A percentile compares a stretch with the other conserved stretches of the same genome.
These are phyloP conservation scores for Arizona elegans DNA, from an alignment of 2,113 vertebrate genomes.

Conservation along the genomic window DNA sequence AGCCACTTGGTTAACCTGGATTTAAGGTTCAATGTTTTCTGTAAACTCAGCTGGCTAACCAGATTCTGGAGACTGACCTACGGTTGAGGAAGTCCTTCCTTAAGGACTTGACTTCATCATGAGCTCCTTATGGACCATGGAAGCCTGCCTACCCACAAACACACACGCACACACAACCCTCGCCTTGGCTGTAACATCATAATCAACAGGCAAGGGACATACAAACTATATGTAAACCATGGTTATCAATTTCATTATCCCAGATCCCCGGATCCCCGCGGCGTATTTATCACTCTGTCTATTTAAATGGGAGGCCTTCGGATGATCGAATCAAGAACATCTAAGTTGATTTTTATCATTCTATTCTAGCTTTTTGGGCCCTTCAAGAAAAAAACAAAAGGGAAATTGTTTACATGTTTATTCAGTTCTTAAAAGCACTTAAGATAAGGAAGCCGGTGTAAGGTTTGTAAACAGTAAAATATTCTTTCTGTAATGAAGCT, in stretches of 20 bases:
- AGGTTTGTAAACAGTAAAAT: neutral
- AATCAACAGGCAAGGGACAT: neutral
- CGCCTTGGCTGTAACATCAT: neutral
- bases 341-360: neutral
- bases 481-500: neutral
- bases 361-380: neutral
- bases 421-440: neutral
- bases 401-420: neutral
- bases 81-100: neutral
- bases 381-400: neutral
- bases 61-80: neutral
- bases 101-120: neutral
- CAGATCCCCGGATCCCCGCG: neutral
- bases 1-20: neutral
- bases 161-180: neutral
- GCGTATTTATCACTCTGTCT: neutral
- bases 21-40: neutral
- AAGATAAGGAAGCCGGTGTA: neutral
- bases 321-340: neutral
- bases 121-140: neutral
- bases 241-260: neutral
- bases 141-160: neutral
- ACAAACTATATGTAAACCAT: neutral
- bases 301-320: neutral
- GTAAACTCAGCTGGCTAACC: neutral